These are phyloP conservation scores for Osmerus mordax DNA, from an alignment of 2,113 vertebrate genomes.

Conservation along the genomic window DNA sequence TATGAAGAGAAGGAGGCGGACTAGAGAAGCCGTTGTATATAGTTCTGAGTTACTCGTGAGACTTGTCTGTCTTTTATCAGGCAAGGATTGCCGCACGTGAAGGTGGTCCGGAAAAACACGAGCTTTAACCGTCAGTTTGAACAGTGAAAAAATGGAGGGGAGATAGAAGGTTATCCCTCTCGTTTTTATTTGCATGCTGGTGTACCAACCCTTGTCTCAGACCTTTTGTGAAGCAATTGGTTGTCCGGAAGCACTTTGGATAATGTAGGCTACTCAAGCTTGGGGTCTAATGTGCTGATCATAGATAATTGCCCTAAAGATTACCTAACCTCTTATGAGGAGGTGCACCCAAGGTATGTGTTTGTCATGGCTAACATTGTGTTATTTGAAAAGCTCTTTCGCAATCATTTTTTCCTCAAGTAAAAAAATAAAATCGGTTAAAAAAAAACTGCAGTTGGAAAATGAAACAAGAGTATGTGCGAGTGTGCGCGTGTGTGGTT, in stretches of 20 bases:
- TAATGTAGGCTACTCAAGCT: constrained; percentile 14
- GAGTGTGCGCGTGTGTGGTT: constrained; percentile 48
- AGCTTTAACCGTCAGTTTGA: not conserved
- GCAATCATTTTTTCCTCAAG: constrained; percentile 53
- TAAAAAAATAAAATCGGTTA: constrained; percentile 38
- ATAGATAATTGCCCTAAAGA: constrained; percentile 49
- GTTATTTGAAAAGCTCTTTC: constrained; percentile 62
- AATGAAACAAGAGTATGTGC: constrained; percentile 18
- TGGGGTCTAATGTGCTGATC: constrained; percentile 56
- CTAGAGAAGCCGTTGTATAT: constrained; percentile 48
- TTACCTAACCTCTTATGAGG: constrained; percentile 31
- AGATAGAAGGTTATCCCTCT: constrained; percentile 36
- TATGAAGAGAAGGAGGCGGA: constrained; percentile 47
- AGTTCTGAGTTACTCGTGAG: constrained; percentile 52
- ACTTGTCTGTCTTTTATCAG: constrained; percentile 58
- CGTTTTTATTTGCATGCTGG: constrained; percentile 70
- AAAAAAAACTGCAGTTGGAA: constrained; percentile 10
- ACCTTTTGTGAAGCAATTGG: constrained; percentile 50
- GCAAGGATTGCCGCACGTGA: constrained; percentile 16
- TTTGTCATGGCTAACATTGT: constrained; percentile 63
- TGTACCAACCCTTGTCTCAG: constrained; percentile 60
- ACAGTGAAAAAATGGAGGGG: constrained; percentile 13
- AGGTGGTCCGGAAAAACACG: too few species aligned
- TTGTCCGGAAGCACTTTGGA: constrained; percentile 53
- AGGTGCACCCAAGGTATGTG: constrained; percentile 54